A percentile compares a stretch with the other conserved stretches of the same genome.
These are phyloP conservation scores for Drosophila trichaetosa DNA, from an alignment of 2,888 invertebrate genomes.

Conservation along the genomic window DNA sequence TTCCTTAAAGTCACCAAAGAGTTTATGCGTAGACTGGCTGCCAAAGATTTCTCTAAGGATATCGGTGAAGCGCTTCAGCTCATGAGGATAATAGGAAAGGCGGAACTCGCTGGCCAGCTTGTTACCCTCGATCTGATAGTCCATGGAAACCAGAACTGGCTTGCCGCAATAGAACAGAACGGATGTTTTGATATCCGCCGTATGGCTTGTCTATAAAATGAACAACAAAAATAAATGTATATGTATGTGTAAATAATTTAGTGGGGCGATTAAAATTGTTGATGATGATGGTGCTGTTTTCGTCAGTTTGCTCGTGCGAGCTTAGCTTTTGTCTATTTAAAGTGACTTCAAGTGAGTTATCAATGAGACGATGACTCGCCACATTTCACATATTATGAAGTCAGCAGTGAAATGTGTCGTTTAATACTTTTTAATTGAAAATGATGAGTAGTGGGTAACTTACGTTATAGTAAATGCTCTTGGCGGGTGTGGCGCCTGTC, in stretches of 20 bases:
- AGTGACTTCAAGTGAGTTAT: slow-evolving; percentile 35
- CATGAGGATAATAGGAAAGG: slow-evolving; percentile 95
- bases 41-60: slow-evolving; percentile 91
- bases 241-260: slow-evolving; percentile 56
- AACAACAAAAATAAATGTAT: slow-evolving; percentile 57
- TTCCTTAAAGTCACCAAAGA: slow-evolving; percentile 93
- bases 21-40: slow-evolving; percentile 87
- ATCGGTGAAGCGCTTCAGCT: slow-evolving; percentile 88
- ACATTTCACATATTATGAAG: background rate
- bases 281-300: slow-evolving; percentile 11
- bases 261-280: slow-evolving; percentile 24
- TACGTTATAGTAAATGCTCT: slow-evolving; percentile 95
- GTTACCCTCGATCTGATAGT: slow-evolving; percentile 91
- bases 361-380: slow-evolving; percentile 50
- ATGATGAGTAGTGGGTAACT: slow-evolving; percentile 83
- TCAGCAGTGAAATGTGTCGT: slow-evolving; percentile 31
- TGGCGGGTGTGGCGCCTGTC: slow-evolving; percentile 91
- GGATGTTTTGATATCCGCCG: slow-evolving; percentile 93
- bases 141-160: slow-evolving; percentile 91
- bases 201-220: slow-evolving; percentile 89
- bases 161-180: slow-evolving; percentile 92
- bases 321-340: slow-evolving; percentile 22
- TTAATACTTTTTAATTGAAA: slow-evolving; percentile 63
- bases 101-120: slow-evolving; percentile 90
- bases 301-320: background rate